Evolutionary conservation across 2,888 invertebrate species (phyloP), one percentile per base, ranked within the genome.

Genomic region (Rhingia campestris): DNA sequence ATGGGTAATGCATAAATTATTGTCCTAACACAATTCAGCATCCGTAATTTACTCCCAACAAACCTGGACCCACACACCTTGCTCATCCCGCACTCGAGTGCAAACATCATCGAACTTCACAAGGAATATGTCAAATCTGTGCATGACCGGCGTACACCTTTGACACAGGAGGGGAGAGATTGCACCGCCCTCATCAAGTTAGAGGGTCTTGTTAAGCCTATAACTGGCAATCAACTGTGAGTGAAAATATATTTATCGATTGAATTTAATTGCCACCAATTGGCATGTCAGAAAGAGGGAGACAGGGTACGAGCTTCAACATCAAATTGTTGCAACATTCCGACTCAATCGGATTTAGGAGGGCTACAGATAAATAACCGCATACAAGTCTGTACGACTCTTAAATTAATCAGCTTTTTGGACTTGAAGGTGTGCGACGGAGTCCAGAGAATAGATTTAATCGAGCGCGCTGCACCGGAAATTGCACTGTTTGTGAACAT

Each of bases 211-310:
- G 54, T 73, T 54, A 39, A 22, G 47, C 47, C n/a, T 6, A 63
- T 61, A 54, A 54, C 54, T 41, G 73, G 45, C 47, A 67, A 49
- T 63, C 53, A 69, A 58, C 64, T 39, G 22, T 22, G 64, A 59
- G 45, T 64, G 64, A 32, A 41, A 64, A 72, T 75, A 45, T 64
- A 81, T 75, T 74, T 75, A 81, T 76, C 76, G 76, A 81, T 76
- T 81, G 41, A 66, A 75, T 81, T 75, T 64, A 59, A 81, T 75
- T 69, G 67, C 64, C 45, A 43, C 12, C 74, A 66, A 56, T 61
- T 61, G 47, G 33, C 70, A 64, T 22, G 22, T 1, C 22, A 22
- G 47, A 63, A 54, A 22, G 2, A 22, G 22, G 22, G 22, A 2
- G n/a, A n/a, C n/a, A 22, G 22, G 2, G 2, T 41, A 53, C 9